Evolutionary conservation across 1,140 invertebrate genomes (phyloP), one percentile per base, ranked within the genome.

Genomic region (Sitobion miscanthi): DNA sequence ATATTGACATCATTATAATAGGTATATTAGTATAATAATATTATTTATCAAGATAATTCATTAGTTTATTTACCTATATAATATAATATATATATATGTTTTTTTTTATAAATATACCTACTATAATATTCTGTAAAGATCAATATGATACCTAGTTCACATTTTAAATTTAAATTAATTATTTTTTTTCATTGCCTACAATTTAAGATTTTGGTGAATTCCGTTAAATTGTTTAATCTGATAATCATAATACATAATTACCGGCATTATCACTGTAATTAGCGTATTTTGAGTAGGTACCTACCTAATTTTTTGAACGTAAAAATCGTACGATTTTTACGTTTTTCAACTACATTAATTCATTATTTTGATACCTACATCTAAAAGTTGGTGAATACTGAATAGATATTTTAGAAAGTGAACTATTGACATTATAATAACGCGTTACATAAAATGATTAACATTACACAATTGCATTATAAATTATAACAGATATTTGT

Each of bases 361-460:
- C 17, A 30, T 86, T 8, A 8, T 85, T 25, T 25, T 42, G 38
- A 85, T 85, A 85, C 11, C 8, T 85, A 25, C 42, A 38, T 83
- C 38, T 42, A 38, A 83, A 23, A 85, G 38, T 42, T 49, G 7
- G 45, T 49, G 86, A 87, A 87, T 54, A 85, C 23, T 49, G 85
- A 86, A 86, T 47, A 69, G 8, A 69, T 20, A 85, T 93, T 93
- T 93, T 93, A 93, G 91, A 93, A 93, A 93, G 91, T 93, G 91
- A 93, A 57, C 25, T 93, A 93, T 93, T 92, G 91, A 92, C 77
- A 92, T 92, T 86, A 77, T 77, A 77, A 77, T 77, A 86, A 85
- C 35, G 47, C 35, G 62, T 93, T 93, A 86, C 38, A 86, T 93
- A 93, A 93, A 93, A 54, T 47, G n/a, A 93, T 86, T 54, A 52